These are phyloP conservation scores for Ladona fulva DNA, from an alignment of 1,140 invertebrate species.

Conservation along the genomic window DNA sequence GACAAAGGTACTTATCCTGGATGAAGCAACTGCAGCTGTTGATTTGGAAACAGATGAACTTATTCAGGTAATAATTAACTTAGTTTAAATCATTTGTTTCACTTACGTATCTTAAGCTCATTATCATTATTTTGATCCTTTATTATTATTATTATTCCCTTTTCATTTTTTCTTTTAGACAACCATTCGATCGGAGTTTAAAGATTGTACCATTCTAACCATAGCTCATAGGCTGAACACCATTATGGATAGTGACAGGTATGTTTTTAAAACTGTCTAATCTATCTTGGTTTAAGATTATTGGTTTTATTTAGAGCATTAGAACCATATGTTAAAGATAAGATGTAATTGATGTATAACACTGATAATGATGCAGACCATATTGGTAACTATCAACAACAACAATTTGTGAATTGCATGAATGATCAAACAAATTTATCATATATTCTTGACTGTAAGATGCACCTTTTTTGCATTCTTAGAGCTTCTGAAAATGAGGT, in stretches of 20 bases:
- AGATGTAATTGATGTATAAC: no score
- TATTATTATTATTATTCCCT: background rate
- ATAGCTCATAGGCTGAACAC: conserved; percentile 93
- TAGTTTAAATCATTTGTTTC: background rate
- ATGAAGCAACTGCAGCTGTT: conserved; percentile 89
- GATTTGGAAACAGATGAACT: conserved; percentile 89
- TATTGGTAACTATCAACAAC: background rate
- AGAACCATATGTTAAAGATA: background rate
- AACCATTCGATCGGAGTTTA: conserved; percentile 82
- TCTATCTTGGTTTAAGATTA: background rate
- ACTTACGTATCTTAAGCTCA: background rate
- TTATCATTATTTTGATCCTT: background rate
- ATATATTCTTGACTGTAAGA: background rate
- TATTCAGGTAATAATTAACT: conserved; percentile 53
- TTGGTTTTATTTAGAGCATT: background rate
- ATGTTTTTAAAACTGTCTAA: conserved; percentile 19
- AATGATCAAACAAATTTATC: background rate
- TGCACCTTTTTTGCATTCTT: no score
- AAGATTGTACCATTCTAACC: conserved; percentile 81
- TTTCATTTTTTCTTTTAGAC: conserved; percentile 41
- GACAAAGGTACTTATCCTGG: conserved; percentile 81
- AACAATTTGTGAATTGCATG: background rate
- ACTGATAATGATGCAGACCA: no score
- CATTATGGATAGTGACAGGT: conserved; percentile 81
- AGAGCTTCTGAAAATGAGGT: no score